phyloP scores from a whole-genome alignment of 1,140 invertebrate species.

The Macrotrachela quadricornifera region DNA sequence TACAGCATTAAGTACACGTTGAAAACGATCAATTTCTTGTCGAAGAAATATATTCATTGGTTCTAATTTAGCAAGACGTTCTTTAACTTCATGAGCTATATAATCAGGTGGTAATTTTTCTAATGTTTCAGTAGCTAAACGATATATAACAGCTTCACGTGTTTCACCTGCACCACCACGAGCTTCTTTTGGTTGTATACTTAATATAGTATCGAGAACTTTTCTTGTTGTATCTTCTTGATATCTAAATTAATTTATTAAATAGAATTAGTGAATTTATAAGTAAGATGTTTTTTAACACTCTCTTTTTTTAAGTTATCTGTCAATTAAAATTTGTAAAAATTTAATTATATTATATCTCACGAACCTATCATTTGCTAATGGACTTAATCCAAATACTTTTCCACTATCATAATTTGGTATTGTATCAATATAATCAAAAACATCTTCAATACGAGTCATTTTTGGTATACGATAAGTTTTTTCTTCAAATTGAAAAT shows the following conservation, averaged over 20 bases:
- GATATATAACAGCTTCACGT: conserved; percentile 66
- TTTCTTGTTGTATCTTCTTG: neutral
- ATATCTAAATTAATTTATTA: too few relatives aligned
- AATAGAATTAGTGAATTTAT: too few relatives aligned
- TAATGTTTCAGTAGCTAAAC: conserved; percentile 41
- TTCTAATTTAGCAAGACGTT: conserved; percentile 43
- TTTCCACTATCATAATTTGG: conserved; percentile 69
- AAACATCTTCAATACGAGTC: conserved; percentile 24
- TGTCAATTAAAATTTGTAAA: too few relatives aligned
- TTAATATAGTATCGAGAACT: neutral
- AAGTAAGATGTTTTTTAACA: too few relatives aligned
- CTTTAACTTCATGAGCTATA: conserved; percentile 18
- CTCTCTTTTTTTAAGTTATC: too few relatives aligned
- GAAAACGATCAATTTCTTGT: conserved; percentile 82
- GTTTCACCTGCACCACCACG: conserved; percentile 37
- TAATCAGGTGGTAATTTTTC: conserved; percentile 23
- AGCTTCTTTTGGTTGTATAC: neutral
- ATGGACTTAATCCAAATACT: conserved; percentile 77
- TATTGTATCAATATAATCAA: conserved; percentile 46
- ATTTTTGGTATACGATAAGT: conserved; percentile 31
- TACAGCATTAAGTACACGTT: conserved; percentile 56
- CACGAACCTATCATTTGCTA: conserved; percentile 48
- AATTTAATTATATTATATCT: too few relatives aligned
- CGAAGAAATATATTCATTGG: conserved; percentile 45
- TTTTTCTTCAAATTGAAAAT: conserved; percentile 23